Evolutionary conservation across 2,888 invertebrate species (phyloP).

Genomic region (Trissolcus japonicus): DNA sequence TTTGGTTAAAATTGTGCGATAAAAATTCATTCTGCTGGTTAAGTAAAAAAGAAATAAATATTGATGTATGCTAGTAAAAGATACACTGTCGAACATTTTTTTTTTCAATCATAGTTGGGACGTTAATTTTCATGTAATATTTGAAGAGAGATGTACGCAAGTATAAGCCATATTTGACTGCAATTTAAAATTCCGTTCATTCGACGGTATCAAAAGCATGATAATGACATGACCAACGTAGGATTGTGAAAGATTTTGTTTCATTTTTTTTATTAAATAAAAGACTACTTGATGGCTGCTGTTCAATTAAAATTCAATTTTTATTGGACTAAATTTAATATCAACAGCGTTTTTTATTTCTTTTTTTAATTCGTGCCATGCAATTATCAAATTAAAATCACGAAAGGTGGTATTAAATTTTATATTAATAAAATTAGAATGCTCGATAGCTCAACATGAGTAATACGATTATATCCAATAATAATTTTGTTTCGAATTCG

Average conservation of each 20-base stretch:
- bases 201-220: neutral
- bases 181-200: neutral
- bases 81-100: too few relatives aligned
- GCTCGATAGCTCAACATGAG: conserved; percentile 9
- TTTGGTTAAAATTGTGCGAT: too few relatives aligned
- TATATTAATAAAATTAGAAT: neutral
- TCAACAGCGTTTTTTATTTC: neutral
- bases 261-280: neutral
- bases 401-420: conserved; percentile 2
- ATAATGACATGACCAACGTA: neutral
- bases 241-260: neutral
- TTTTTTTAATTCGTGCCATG: too few relatives aligned
- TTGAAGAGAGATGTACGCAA: too few relatives aligned
- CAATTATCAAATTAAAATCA: too few relatives aligned
- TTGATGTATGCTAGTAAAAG: too few relatives aligned
- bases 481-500: conserved; percentile 45
- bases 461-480: conserved; percentile 38
- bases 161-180: neutral
- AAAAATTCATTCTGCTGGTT: too few relatives aligned
- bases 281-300: neutral
- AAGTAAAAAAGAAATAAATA: too few relatives aligned
- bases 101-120: too few relatives aligned
- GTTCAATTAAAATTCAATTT: neutral
- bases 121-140: too few relatives aligned
- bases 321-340: neutral